Evolutionary conservation across 2,888 invertebrate genomes (phyloP), one percentile per base, ranked within the genome.

Genomic region (Hypselothyrea guttata): DNA sequence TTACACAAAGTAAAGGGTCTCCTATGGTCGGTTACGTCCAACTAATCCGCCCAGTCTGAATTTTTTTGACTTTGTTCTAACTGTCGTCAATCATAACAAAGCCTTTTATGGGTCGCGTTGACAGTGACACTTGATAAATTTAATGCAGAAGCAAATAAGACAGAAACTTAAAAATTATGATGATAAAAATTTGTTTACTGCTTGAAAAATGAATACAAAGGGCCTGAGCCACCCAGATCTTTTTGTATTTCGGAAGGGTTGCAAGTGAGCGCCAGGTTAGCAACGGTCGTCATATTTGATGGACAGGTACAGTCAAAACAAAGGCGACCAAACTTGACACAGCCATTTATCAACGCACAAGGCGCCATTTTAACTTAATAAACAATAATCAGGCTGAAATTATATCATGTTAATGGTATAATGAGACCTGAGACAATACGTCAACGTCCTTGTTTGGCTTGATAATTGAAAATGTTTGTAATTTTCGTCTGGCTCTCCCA

Each of bases 401-500:
- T 81, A 81, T 79, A 65, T 76, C 66, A 74, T 69, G 71, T 69
- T 75, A 78, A 77, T 68, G 71, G 68, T 64, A 78, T 74, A 79
- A 78, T 70, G 69, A 63, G 66, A 63, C 69, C 69, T 65, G 71
- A 81, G 75, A 75, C 78, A 82, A 78, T 71, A 69, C 71, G 73
- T 78, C 78, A 82, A 61, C 62, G 60, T 69, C 69, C 71, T 67
- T 60, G 71, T 68, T 79, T 79, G 61, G 63, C 76, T 71, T 75
- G 82, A 78, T 79, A 79, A 79, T 79, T 79, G 78, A 79, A 79
- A 82, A 79, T 79, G 79, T 79, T 79, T 79, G 79, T 82, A 82
- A 79, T 79, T 71, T 71, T 78, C 65, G 71, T 74, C 68, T 46
- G 63, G 54, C 51, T 58, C 48, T 47, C 59, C n/a, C 38, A 5